Evolutionary conservation across 2,797 vertebrate species (phyloP).

Genomic region (Salmo trutta): DNA sequence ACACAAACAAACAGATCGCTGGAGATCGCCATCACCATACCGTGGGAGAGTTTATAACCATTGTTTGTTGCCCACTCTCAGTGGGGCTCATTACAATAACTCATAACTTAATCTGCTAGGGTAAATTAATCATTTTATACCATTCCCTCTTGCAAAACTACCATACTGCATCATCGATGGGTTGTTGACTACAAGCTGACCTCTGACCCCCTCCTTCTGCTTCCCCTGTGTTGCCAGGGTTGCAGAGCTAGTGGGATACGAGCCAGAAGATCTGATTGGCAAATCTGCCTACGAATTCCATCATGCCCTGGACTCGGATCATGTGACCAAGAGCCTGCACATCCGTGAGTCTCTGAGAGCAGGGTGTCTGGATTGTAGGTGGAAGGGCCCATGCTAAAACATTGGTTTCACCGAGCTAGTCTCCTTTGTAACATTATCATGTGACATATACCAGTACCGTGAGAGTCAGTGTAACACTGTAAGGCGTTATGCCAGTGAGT

Average conservation of each 20-base stretch:
- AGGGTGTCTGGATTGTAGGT: too few relatives aligned
- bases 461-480: neutral
- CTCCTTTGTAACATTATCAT: too few relatives aligned
- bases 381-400: too few relatives aligned
- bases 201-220: neutral
- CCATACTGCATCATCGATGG: too few relatives aligned
- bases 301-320: conserved; percentile 76
- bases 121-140: too few relatives aligned
- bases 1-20: neutral
- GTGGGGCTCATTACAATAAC: neutral
- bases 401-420: too few relatives aligned
- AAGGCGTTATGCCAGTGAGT: neutral
- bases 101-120: neutral
- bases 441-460: too few relatives aligned
- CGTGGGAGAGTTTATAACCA: neutral
- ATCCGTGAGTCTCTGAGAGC: conserved; percentile 60
- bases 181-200: neutral
- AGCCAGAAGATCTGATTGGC: conserved; percentile 78
- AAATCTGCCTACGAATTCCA: conserved; percentile 70
- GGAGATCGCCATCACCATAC: neutral
- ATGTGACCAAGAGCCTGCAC: conserved; percentile 73
- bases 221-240: conserved; percentile 63
- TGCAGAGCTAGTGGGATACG: conserved; percentile 74
- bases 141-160: too few relatives aligned
- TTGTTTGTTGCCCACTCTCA: neutral